Conservation (phyloP, 2,888 invertebrate genomes). For the Ommatoiulus sabulosus region DNA sequence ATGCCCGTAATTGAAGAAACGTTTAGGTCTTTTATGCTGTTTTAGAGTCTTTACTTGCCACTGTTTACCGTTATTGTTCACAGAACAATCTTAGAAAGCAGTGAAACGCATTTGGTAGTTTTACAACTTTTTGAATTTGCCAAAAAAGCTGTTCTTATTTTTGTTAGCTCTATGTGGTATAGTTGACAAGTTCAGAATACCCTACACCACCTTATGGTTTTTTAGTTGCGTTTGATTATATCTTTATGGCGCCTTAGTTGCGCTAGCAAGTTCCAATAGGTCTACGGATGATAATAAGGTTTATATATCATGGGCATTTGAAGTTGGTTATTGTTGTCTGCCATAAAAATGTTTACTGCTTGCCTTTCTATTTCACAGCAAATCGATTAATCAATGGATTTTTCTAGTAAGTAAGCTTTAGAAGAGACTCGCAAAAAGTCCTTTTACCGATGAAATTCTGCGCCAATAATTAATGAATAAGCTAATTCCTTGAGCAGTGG, state of each 20-base stretch:
- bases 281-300: not conserved
- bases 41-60: not conserved
- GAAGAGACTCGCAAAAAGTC: too few species aligned
- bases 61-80: not conserved
- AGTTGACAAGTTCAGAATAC: not conserved
- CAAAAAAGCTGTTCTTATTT: not conserved
- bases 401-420: too few species aligned
- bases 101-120: not conserved
- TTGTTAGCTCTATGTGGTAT: not conserved
- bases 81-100: not conserved
- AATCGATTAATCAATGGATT: conserved; percentile 24
- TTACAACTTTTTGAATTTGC: not conserved
- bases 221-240: not conserved
- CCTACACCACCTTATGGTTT: not conserved
- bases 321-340: conserved; percentile 14
- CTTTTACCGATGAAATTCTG: not conserved
- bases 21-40: not conserved
- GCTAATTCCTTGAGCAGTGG: not conserved
- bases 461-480: not conserved
- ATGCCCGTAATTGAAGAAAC: not conserved
- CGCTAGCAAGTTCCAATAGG: conserved; percentile 25
- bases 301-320: not conserved
- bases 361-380: not conserved
- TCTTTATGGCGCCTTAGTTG: not conserved
- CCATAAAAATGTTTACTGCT: not conserved